Base-by-base conservation (phyloP, 2,888 invertebrate species). In the Idaea biselata region DNA sequence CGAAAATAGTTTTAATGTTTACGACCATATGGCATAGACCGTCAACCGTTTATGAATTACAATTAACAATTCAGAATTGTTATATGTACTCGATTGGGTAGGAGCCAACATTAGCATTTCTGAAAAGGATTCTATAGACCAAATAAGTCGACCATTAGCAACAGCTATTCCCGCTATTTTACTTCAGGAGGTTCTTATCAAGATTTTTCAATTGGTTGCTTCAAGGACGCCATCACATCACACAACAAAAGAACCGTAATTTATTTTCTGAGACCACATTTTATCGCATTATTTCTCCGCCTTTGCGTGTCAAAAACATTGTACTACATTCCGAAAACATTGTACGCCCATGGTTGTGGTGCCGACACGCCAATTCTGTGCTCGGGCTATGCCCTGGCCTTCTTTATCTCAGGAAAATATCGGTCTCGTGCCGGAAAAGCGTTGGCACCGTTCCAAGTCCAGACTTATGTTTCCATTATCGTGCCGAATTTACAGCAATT, bases 391-490 rank as follows among this genome's bases (percentile, higher is more conserved):
- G 74, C 75, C 74, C 75, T 79, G 78, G 75, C 74, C 71, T 69
- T 75, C 73, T 79, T 86, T 87, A 89, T 89, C 88, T 87, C 79
- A 78, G 72, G 78, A 81, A 85, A 86, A 85, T 80, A 86, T 89
- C 83, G 77, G 76, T 80, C 77, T 83, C 82, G 80, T 81, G 78
- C 77, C 81, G 79, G 83, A 84, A 86, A 86, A 77, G n/a, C 76
- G 78, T 82, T 90, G 90, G 89, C 81, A 68, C 68, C 66, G 64
- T 69, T 89, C 89, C 89, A 90, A 80, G 65, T 73, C 69, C 75
- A 68, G 73, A 69, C 68, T 73, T 71, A 73, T 68, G 76, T 78
- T 81, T 76, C 77, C 76, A 83, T 79, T 81, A 78, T 75, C 70
- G 66, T 67, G 64, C 66, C 61, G 64, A 69, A 63, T 44, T 44